A percentile compares a stretch with the other conserved stretches of the same genome.
Evolutionary conservation across 2,797 vertebrate genomes (phyloP).

Genomic region (Steatocranus sp.): DNA sequence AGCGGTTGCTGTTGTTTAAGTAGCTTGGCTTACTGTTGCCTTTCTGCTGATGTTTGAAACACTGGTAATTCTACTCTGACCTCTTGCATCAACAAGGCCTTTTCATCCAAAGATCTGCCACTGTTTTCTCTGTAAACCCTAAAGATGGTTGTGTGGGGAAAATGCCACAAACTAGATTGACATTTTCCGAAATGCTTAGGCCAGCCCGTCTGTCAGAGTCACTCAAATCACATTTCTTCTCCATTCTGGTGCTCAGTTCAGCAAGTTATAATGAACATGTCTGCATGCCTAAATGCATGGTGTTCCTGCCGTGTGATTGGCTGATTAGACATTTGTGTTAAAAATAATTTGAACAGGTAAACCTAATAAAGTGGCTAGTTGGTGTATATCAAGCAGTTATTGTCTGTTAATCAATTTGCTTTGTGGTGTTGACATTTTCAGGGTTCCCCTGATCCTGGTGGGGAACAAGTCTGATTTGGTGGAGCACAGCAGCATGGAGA

Average conservation of each 20-base stretch:
- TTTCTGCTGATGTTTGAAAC: neutral
- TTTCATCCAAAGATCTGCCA: neutral
- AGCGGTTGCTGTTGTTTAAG: neutral
- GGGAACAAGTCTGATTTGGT: slow-evolving; percentile 97
- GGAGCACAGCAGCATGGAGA: slow-evolving; percentile 97
- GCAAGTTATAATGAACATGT: neutral
- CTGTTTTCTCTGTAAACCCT: neutral
- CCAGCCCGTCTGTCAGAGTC: neutral
- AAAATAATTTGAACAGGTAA: neutral
- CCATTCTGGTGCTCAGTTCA: neutral
- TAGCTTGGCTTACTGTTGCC: neutral
- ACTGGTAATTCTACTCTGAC: neutral
- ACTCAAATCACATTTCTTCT: neutral
- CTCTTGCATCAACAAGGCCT: neutral
- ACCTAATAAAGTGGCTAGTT: neutral
- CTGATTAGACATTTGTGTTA: neutral
- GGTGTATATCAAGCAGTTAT: neutral
- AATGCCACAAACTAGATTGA: neutral
- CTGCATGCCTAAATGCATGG: neutral
- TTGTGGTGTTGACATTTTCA: slow-evolving; percentile 38
- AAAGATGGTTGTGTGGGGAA: neutral
- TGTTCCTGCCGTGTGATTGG: neutral
- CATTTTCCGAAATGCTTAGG: neutral
- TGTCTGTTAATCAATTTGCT: neutral
- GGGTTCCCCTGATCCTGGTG: slow-evolving; percentile 94